Conservation (phyloP, 1,140 invertebrate genomes). For the Bombus sibiricus region DNA sequence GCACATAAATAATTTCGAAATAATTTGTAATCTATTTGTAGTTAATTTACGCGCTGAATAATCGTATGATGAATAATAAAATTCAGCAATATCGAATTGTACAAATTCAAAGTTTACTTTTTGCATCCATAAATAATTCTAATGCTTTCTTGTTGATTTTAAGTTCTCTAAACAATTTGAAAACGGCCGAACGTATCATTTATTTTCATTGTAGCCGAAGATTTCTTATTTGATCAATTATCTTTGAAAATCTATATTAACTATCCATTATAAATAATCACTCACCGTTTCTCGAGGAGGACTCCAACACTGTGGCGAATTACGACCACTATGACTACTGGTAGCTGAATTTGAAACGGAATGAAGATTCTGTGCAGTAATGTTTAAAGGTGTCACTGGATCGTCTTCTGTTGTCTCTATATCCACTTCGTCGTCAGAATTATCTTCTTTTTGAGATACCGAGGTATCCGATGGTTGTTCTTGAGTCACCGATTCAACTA, state of each 20-base stretch:
- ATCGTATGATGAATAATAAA: too few relatives aligned
- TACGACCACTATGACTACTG: constrained; percentile 76
- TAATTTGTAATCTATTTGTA: too few relatives aligned
- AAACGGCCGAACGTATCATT: too few relatives aligned
- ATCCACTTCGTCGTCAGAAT: constrained; percentile 80
- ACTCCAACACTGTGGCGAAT: constrained; percentile 80
- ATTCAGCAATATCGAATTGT: too few relatives aligned
- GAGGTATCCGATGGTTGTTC: constrained; percentile 59
- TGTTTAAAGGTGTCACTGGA: constrained; percentile 66
- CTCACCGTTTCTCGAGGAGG: constrained; percentile 80
- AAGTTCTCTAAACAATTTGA: too few relatives aligned
- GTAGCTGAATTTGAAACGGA: constrained; percentile 73
- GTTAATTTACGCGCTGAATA: too few relatives aligned
- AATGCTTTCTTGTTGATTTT: too few relatives aligned
- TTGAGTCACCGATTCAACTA: constrained; percentile 63
- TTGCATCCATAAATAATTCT: too few relatives aligned
- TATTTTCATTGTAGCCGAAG: neutral
- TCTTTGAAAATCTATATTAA: neutral
- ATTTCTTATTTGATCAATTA: neutral
- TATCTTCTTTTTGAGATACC: constrained; percentile 69
- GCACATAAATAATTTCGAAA: too few relatives aligned
- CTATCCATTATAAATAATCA: neutral
- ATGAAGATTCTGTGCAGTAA: constrained; percentile 68
- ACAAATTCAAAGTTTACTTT: too few relatives aligned
- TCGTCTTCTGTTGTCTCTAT: constrained; percentile 80